Base-by-base conservation (phyloP, 2,888 invertebrate species). In the Polyploca ridens region DNA sequence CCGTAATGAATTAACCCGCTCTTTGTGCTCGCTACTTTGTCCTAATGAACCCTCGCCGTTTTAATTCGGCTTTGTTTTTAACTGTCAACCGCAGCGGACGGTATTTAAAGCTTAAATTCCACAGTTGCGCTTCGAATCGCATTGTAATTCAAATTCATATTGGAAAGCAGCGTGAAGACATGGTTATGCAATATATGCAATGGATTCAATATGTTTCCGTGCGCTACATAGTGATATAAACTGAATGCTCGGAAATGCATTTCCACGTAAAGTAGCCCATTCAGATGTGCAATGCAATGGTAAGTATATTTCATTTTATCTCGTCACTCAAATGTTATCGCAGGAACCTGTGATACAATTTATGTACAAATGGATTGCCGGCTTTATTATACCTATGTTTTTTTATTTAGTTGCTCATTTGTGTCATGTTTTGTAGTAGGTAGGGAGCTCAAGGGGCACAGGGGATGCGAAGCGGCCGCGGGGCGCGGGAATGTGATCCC, bases 1-100 rank as follows among this genome's bases (percentile, higher is more conserved):
- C 19, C 44, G 11, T 60, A 60, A 60, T 60, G 41, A 60, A 60
- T 41, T 11, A 60, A 19, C 60, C 60, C 35, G 38, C 8, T 19
- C 38, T 41, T 41, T 19, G 19, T 61, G 19, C 41, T 60, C 19
- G 61, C 38, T 44, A 61, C 27, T 44, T 61, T 27, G 60, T 60
- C 19, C 13, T 60, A 60, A 60, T 60, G 60, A 60, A 41, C 13
- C 38, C 38, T 49, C 41, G 27, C 16, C n/a, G 8, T 35, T 41
- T 38, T 41, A 61, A 19, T 61, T 19, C 13, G 5, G 27, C 41
- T 61, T 61, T 44, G 27, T 61, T 61, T 60, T 60, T 60, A 41
- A 38, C 16, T 11, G 60, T 44, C 61, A 41, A 61, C 61, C 44
- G 61, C 41, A 61, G 16, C 14, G 61, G 13, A 14, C 1, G 38